Evolutionary conservation across 2,113 vertebrate genomes (phyloP).

Genomic region (Misgurnus mizolepis): DNA sequence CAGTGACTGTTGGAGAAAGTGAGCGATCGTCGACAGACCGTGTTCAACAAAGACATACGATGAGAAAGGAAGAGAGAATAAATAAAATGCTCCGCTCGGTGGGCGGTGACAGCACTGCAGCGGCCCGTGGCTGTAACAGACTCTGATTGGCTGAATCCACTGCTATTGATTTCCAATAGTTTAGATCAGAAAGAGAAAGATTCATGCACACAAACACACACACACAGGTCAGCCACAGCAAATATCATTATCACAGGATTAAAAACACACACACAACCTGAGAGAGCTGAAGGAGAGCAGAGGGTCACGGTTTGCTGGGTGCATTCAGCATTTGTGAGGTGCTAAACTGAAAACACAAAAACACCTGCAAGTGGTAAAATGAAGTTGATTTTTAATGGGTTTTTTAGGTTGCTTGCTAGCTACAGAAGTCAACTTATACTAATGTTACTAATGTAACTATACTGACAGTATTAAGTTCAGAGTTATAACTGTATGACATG

Average conservation of each 20-base stretch:
- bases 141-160: conserved; percentile 74
- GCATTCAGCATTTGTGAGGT: too few relatives aligned
- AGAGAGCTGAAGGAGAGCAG: conserved; percentile 42
- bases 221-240: conserved; percentile 74
- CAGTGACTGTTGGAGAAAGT: not conserved
- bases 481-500: too few relatives aligned
- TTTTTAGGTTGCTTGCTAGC: too few relatives aligned
- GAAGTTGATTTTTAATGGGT: too few relatives aligned
- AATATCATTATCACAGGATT: conserved; percentile 80
- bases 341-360: too few relatives aligned
- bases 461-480: too few relatives aligned
- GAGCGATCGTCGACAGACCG: not conserved
- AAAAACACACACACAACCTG: conserved; percentile 54
- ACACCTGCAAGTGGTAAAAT: too few relatives aligned
- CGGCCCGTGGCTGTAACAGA: conserved; percentile 68
- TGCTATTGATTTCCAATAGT: conserved; percentile 79
- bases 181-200: conserved; percentile 67
- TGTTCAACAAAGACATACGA: not conserved
- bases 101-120: not conserved
- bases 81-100: conserved; percentile 10
- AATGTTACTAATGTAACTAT: too few relatives aligned
- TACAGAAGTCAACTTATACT: too few relatives aligned
- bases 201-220: conserved; percentile 71
- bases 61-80: conserved; percentile 47
- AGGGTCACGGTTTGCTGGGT: conserved; percentile 35